These are phyloP conservation scores for Agrypnia vestita DNA, from an alignment of 1,140 invertebrate genomes.

Conservation along the genomic window DNA sequence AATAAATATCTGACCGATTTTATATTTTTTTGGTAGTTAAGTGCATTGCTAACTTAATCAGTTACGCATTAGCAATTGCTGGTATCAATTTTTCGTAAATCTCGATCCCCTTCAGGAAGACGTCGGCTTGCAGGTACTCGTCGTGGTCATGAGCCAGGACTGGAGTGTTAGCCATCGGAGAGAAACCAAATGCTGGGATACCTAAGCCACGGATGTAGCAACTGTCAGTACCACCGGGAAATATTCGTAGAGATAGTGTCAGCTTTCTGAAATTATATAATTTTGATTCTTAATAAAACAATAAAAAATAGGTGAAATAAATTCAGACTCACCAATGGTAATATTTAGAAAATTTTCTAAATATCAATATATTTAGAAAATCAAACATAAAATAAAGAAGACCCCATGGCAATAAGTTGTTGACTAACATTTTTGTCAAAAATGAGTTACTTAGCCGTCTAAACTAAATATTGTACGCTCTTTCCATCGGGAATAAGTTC, in stretches of 20 bases:
- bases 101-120: constrained; percentile 83
- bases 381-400: neutral
- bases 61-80: constrained; percentile 71
- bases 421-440: neutral
- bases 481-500: too few species aligned
- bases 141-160: constrained; percentile 86
- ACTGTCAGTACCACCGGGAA: constrained; percentile 70
- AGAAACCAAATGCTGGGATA: constrained; percentile 85
- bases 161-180: constrained; percentile 88
- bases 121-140: constrained; percentile 80
- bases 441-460: too few species aligned
- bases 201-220: constrained; percentile 73
- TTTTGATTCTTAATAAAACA: neutral
- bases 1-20: too few species aligned
- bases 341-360: too few species aligned
- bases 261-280: constrained; percentile 69
- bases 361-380: too few species aligned
- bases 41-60: too few species aligned
- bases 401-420: neutral
- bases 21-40: too few species aligned
- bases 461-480: too few species aligned
- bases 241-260: constrained; percentile 78
- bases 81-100: constrained; percentile 77
- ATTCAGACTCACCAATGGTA: too few species aligned
- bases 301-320: neutral